A percentile compares a stretch with the other conserved stretches of the same genome.
phyloP scores from a whole-genome alignment of 2,888 invertebrate species.

The Drosophila macrospina region DNA sequence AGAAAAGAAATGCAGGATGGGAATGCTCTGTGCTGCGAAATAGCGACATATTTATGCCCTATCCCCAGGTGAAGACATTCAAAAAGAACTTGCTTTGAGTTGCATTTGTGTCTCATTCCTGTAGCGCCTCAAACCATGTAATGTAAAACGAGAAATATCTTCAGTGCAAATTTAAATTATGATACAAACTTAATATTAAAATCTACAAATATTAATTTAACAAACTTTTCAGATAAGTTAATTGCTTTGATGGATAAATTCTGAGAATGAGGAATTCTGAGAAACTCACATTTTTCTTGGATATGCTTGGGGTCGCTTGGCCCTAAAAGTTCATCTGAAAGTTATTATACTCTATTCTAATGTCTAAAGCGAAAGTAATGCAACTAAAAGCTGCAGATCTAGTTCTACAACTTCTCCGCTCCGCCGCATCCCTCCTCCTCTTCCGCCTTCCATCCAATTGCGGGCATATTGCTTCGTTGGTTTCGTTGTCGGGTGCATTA shows the following conservation, averaged over 20 bases:
- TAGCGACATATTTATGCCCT: slow-evolving; percentile 62
- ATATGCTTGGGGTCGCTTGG: slow-evolving; percentile 2
- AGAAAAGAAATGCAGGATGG: slow-evolving; percentile 28
- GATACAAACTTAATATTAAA: too few species aligned
- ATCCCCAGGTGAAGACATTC: slow-evolving; percentile 38
- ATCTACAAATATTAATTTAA: too few species aligned
- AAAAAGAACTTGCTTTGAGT: slow-evolving; percentile 13
- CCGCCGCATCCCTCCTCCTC: slow-evolving; percentile 1
- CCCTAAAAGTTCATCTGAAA: slow-evolving; percentile 9
- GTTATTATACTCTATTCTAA: slow-evolving; percentile 49
- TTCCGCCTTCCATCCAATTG: slow-evolving; percentile 7
- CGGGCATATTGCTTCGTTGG: slow-evolving; percentile 61
- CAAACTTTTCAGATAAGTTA: too few species aligned
- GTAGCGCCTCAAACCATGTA: background rate
- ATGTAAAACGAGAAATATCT: background rate
- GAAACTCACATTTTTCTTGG: background rate
- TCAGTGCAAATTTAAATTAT: background rate
- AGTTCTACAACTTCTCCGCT: slow-evolving; percentile 6
- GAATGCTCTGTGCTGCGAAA: slow-evolving; percentile 24
- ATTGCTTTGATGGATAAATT: background rate
- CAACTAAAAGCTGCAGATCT: slow-evolving; percentile 39
- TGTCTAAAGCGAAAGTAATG: slow-evolving; percentile 44
- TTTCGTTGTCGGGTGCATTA: slow-evolving; percentile 68
- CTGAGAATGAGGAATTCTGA: background rate
- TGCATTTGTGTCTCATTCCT: background rate